These are phyloP conservation scores for Cottus gobio DNA, from an alignment of 2,113 vertebrate genomes.

Conservation along the genomic window DNA sequence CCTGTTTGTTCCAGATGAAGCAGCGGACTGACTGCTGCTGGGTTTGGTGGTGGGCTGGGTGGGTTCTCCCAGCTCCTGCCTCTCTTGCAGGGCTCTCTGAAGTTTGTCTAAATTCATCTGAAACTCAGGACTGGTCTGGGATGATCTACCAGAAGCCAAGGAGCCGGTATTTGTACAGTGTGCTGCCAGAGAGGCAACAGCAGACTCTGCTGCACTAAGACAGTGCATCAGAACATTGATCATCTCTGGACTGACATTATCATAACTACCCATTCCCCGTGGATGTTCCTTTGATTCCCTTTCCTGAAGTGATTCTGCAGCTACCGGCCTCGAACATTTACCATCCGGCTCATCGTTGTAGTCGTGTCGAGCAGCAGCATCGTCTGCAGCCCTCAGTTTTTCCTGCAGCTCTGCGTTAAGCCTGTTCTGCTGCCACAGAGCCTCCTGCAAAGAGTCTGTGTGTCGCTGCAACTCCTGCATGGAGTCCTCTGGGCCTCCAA, in stretches of 20 bases:
- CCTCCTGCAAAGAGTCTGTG: conserved; percentile 69
- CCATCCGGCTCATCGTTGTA: conserved; percentile 13
- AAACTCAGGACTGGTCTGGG: conserved; percentile 52
- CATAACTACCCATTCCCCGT: not conserved
- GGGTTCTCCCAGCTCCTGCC: conserved; percentile 46
- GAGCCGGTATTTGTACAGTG: conserved; percentile 52
- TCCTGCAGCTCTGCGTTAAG: conserved; percentile 75
- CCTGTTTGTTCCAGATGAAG: conserved; percentile 28
- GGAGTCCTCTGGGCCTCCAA: conserved; percentile 5
- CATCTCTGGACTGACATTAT: conserved; percentile 17
- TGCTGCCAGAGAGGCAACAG: conserved; percentile 71
- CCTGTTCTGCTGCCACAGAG: conserved; percentile 74
- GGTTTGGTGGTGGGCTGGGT: not conserved
- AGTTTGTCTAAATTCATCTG: conserved; percentile 75
- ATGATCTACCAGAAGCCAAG: conserved; percentile 15
- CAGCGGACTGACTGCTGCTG: not conserved
- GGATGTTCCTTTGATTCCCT: conserved; percentile 10
- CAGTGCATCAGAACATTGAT: conserved; percentile 68
- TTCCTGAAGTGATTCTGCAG: conserved; percentile 17
- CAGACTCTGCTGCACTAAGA: conserved; percentile 71
- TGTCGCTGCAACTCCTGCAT: conserved; percentile 44
- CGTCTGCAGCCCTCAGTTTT: conserved; percentile 73
- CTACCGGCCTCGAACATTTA: not conserved
- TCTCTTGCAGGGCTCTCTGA: conserved; percentile 68
- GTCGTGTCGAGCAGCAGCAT: conserved; percentile 13